Evolutionary conservation across 2,113 vertebrate genomes (phyloP), one percentile per base, ranked within the genome.

Genomic region (Puma concolor): DNA sequence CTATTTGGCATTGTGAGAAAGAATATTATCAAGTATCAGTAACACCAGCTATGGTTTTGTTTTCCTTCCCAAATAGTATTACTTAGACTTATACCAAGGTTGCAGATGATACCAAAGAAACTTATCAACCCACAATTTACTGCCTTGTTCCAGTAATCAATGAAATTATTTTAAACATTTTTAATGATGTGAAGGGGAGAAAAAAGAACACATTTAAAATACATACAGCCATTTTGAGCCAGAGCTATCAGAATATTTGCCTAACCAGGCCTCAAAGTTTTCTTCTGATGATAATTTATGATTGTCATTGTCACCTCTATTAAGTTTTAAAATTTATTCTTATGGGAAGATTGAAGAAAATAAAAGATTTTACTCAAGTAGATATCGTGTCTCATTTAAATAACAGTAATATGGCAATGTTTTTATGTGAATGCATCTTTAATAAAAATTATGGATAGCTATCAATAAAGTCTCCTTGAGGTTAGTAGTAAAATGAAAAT

Each of bases 41-140:
- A 92, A 89, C 29, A 50, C 63, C 54, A 97, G 64, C 77, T 38
- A 36, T 98, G 79, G 89, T 97, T 98, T 97, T 82, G 74, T 76
- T 95, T 94, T 97, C 80, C 82, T 97, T 98, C 96, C 90, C 91
- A 97, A 95, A 97, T 93, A 89, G 76, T 86, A 89, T 89, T 93
- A 94, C 87, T 96, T 72, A 96, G 95, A 97, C 81, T 97, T 67
- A 21, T 91, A 97, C 88, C 71, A 97, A 96, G 69, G 86, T 90
- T 92, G 82, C 74, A 98, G 94, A 98, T 36, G 44, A 87, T 96
- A 83, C 44, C 86, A 94, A 98, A 66, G 97, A 98, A 97, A 84
- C 27, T 89, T 90, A 95, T 95, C 91, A 88, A 63, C 7, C 4
- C 13, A 60, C 69, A 60, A 21, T 48, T 86, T 66, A 93, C 84